Evolutionary conservation across 1,140 invertebrate genomes (phyloP).

Genomic region (Aphelenchoides fujianensis): DNA sequence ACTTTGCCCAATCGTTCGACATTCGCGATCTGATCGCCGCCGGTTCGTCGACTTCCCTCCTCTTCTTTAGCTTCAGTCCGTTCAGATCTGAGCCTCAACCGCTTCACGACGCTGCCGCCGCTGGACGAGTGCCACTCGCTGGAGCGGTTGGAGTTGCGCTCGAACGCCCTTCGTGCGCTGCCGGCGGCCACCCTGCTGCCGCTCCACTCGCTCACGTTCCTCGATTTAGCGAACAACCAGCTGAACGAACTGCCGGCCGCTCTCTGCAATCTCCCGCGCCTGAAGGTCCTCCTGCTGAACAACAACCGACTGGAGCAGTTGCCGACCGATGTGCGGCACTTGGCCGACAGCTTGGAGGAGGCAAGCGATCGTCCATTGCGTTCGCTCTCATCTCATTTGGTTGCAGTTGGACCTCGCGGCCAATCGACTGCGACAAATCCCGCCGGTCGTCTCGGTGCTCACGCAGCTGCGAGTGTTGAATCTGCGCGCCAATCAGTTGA

Average conservation of each 20-base stretch:
- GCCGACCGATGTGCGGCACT: constrained; percentile 10
- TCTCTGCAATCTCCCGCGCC: constrained; percentile 9
- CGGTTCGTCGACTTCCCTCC: constrained; percentile 23
- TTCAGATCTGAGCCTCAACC: constrained; percentile 24
- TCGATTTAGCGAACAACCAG: constrained; percentile 23
- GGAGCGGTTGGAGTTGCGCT: constrained; percentile 21
- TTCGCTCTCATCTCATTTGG: too few species aligned
- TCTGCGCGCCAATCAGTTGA: constrained; percentile 96
- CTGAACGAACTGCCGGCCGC: constrained; percentile 11
- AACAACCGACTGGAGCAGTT: constrained; percentile 14
- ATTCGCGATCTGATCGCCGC: constrained; percentile 21
- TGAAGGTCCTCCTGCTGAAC: constrained; percentile 9
- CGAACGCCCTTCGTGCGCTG: constrained; percentile 17
- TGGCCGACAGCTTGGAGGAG: constrained; percentile 17
- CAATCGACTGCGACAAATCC: constrained; percentile 13
- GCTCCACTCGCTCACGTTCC: constrained; percentile 24
- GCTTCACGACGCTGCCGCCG: not conserved
- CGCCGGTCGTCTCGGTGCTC: constrained; percentile 4
- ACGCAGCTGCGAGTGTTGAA: constrained; percentile 81
- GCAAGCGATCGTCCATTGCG: too few species aligned
- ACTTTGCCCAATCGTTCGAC: constrained; percentile 11
- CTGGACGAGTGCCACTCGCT: constrained; percentile 24
- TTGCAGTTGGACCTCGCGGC: constrained; percentile 18
- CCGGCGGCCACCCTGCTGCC: constrained; percentile 18
- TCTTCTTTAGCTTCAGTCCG: too few species aligned